Evolutionary conservation across 2,888 invertebrate species (phyloP).

Genomic region (Argyresthia goedartella): DNA sequence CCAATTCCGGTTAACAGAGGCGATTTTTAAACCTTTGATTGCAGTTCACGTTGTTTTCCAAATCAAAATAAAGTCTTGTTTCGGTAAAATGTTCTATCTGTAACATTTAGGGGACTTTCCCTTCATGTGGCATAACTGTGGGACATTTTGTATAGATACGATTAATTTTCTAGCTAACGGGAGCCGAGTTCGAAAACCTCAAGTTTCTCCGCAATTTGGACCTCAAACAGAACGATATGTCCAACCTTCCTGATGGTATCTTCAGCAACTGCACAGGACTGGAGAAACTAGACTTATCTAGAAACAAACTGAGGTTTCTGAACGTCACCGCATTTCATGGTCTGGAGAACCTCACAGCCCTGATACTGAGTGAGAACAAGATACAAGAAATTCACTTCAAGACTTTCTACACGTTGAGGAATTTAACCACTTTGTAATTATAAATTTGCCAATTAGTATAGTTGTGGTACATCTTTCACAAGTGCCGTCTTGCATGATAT

Average conservation of each 20-base stretch:
- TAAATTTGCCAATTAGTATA: not conserved
- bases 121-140: too few relatives aligned
- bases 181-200: constrained; percentile 67
- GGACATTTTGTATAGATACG: too few relatives aligned
- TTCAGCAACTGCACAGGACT: constrained; percentile 70
- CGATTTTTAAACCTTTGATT: too few relatives aligned
- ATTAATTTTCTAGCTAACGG: constrained; percentile 58
- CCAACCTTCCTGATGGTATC: constrained; percentile 63
- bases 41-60: too few relatives aligned
- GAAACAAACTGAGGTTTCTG: constrained; percentile 75
- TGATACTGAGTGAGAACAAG: constrained; percentile 80
- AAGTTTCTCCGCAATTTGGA: constrained; percentile 73
- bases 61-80: too few relatives aligned
- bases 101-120: too few relatives aligned
- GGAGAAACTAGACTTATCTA: constrained; percentile 77
- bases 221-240: constrained; percentile 77
- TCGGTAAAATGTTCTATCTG: too few relatives aligned
- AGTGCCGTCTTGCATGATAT: too few relatives aligned
- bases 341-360: constrained; percentile 73
- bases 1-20: too few relatives aligned
- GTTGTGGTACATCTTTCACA: too few relatives aligned
- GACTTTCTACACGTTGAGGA: constrained; percentile 73
- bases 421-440: constrained; percentile 79
- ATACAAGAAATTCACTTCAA: constrained; percentile 74
- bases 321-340: constrained; percentile 73